These are phyloP conservation scores for Drosophila flavopinicola DNA, from an alignment of 2,888 invertebrate species.

Conservation along the genomic window DNA sequence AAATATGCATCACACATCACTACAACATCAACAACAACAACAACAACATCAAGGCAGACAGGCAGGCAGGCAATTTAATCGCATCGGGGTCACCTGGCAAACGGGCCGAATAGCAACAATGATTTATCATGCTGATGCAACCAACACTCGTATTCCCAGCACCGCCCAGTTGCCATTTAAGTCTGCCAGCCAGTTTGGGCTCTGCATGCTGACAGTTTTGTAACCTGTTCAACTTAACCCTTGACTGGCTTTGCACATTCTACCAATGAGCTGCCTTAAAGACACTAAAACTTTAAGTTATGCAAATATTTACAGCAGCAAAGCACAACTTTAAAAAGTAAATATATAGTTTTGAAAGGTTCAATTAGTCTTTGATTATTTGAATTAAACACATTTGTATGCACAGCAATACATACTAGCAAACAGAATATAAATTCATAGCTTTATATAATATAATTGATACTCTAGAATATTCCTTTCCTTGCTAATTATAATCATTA, in stretches of 20 bases:
- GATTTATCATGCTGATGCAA: conserved; percentile 54
- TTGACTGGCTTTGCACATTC: conserved; percentile 18
- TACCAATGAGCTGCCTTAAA: not conserved
- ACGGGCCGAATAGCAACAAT: too few relatives aligned
- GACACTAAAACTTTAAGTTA: not conserved
- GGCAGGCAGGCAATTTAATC: conserved; percentile 21
- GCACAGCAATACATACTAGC: too few relatives aligned
- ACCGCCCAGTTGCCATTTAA: conserved; percentile 35
- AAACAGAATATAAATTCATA: too few relatives aligned
- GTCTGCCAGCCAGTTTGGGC: conserved; percentile 24
- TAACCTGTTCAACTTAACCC: conserved; percentile 50
- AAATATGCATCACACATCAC: conserved; percentile 31
- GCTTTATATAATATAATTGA: too few relatives aligned
- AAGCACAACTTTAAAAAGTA: too few relatives aligned
- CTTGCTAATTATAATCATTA: too few relatives aligned
- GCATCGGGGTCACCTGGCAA: conserved; percentile 34
- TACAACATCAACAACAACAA: not conserved
- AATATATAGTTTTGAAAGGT: too few relatives aligned
- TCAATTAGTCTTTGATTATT: too few relatives aligned
- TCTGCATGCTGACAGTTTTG: conserved; percentile 45
- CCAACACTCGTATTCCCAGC: conserved; percentile 17
- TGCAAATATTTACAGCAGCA: too few relatives aligned
- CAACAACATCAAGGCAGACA: not conserved
- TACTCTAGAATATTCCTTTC: too few relatives aligned
- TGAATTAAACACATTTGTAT: too few relatives aligned